A percentile compares a stretch with the other conserved stretches of the same genome.
These are phyloP conservation scores for Caenorhabditis sp. DNA, from an alignment of 2,888 invertebrate species.

Conservation along the genomic window DNA sequence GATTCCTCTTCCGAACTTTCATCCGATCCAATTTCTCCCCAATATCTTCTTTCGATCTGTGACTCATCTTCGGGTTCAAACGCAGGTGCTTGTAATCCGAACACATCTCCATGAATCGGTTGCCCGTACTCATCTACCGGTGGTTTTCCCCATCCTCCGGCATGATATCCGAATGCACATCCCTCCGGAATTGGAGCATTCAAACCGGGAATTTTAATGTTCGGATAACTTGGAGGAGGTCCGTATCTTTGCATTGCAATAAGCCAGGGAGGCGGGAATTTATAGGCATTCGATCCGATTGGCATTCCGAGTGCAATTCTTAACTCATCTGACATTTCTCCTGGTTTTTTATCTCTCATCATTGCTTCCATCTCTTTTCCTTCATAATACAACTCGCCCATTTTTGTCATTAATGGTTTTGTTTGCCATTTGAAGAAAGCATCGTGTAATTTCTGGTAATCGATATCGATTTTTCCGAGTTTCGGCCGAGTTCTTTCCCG, in stretches of 20 bases:
- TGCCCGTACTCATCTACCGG: slow-evolving; percentile 97
- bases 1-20: slow-evolving; percentile 73
- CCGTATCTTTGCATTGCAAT: slow-evolving; percentile 98
- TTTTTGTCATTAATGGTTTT: slow-evolving; percentile 97
- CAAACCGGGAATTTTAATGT: slow-evolving; percentile 88
- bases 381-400: slow-evolving; percentile 97
- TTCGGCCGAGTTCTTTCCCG: slow-evolving; percentile 93
- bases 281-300: slow-evolving; percentile 81
- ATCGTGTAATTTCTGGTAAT: slow-evolving; percentile 98
- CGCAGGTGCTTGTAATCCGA: slow-evolving; percentile 78
- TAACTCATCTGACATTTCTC: slow-evolving; percentile 92
- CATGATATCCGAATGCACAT: slow-evolving; percentile 97
- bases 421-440: slow-evolving; percentile 99
- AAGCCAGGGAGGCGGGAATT: slow-evolving; percentile 88
- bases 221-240: slow-evolving; percentile 98
- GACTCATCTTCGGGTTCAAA: slow-evolving; percentile 78
- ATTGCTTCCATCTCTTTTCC: slow-evolving; percentile 89
- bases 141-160: slow-evolving; percentile 99
- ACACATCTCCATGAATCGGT: slow-evolving; percentile 97
- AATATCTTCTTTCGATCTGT: slow-evolving; percentile 89
- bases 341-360: slow-evolving; percentile 96
- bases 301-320: slow-evolving; percentile 98
- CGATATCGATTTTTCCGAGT: slow-evolving; percentile 98
- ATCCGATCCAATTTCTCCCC: slow-evolving; percentile 96
- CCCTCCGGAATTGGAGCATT: slow-evolving; percentile 95